A percentile compares a stretch with the other conserved stretches of the same genome.
phyloP scores from a whole-genome alignment of 2,797 vertebrate species.

The Salarias fasciatus region DNA sequence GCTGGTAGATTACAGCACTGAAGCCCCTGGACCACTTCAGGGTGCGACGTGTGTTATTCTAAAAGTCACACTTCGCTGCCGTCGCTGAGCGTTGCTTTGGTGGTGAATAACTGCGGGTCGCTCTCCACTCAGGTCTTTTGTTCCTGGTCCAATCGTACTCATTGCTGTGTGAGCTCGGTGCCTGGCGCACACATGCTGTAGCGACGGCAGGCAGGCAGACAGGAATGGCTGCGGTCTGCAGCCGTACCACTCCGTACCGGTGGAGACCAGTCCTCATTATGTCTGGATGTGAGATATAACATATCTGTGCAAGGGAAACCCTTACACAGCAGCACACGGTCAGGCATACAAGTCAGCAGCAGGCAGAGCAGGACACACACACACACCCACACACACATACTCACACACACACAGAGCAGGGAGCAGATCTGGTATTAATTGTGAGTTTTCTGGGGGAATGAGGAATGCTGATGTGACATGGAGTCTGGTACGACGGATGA shows the following conservation, averaged over 20 bases:
- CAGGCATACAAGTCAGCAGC: slow-evolving; percentile 24
- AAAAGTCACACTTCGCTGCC: slow-evolving; percentile 7
- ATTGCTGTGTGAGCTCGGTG: slow-evolving; percentile 44
- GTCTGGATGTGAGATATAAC: slow-evolving; percentile 50
- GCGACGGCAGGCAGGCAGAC: slow-evolving; percentile 53
- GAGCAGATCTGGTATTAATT: slow-evolving; percentile 61
- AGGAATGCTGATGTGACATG: slow-evolving; percentile 66
- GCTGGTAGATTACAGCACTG: slow-evolving; percentile 22
- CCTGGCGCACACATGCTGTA: slow-evolving; percentile 61
- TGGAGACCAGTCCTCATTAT: slow-evolving; percentile 56
- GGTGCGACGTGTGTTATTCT: too few species aligned
- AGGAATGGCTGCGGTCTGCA: slow-evolving; percentile 60
- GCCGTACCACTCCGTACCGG: slow-evolving; percentile 68
- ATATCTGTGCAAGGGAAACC: slow-evolving; percentile 52
- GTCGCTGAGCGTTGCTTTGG: slow-evolving; percentile 15
- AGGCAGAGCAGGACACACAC: slow-evolving; percentile 6
- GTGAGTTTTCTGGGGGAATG: slow-evolving; percentile 35
- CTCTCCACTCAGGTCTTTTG: slow-evolving; percentile 52
- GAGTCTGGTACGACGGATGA: slow-evolving; percentile 50
- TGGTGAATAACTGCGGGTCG: slow-evolving; percentile 25
- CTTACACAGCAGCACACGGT: slow-evolving; percentile 42
- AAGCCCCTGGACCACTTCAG: not conserved
- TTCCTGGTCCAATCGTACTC: slow-evolving; percentile 20
- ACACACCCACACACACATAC: slow-evolving; percentile 8
- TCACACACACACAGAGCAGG: slow-evolving; percentile 21